Conservation (phyloP, 2,113 vertebrate species). For the Pitta sordida region DNA sequence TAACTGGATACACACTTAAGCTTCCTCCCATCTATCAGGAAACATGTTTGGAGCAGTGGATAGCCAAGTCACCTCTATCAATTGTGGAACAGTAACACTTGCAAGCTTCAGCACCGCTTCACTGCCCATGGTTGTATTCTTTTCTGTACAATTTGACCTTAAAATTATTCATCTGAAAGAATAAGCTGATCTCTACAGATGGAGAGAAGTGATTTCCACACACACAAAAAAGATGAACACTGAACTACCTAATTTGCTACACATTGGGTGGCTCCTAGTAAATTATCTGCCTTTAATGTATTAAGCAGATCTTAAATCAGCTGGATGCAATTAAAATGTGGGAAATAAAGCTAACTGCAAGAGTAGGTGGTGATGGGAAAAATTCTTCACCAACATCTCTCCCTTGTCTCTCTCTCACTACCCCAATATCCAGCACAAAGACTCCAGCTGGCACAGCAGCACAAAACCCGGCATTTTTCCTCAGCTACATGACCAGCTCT, state of each 20-base stretch:
- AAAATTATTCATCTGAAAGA: neutral
- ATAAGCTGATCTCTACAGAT: neutral
- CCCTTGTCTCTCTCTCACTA: too few species aligned
- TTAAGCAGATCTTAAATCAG: neutral
- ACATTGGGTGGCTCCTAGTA: neutral
- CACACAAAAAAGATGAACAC: neutral
- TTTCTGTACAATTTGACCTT: neutral
- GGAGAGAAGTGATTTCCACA: neutral
- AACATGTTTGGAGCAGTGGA: neutral
- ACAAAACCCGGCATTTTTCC: rapidly evolving
- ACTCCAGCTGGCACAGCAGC: rapidly evolving
- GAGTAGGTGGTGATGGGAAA: neutral
- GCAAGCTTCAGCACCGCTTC: neutral
- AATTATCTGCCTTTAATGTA: neutral
- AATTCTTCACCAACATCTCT: rapidly evolving
- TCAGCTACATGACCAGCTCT: neutral
- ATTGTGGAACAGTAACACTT: rapidly evolving
- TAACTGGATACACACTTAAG: neutral
- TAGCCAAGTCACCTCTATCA: neutral
- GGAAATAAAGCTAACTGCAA: neutral
- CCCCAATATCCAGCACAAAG: rapidly evolving
- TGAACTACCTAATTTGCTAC: neutral
- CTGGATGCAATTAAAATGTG: neutral
- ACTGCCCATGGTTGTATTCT: neutral
- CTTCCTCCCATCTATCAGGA: neutral